Percentiles rank a stretch among this genome's conserved stretches.
These are phyloP conservation scores for Drosophila rellima DNA, from an alignment of 2,888 invertebrate genomes.

Conservation along the genomic window DNA sequence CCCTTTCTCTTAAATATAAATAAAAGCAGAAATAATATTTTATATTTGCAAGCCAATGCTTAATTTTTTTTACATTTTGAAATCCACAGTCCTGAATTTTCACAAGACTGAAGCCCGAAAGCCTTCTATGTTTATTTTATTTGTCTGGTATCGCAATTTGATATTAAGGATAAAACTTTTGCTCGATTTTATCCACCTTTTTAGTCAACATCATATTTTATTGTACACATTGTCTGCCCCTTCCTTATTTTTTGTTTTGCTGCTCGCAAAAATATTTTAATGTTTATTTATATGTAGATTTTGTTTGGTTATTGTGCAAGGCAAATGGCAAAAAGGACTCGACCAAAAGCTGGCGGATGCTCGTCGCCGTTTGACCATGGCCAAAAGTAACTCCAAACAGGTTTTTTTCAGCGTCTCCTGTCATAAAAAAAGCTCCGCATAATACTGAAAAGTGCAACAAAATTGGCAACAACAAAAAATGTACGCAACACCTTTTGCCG, in stretches of 20 bases:
- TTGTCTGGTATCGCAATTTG: slow-evolving; percentile 31
- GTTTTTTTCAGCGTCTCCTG: slow-evolving; percentile 45
- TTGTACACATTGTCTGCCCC: slow-evolving; percentile 5
- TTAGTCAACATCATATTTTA: slow-evolving; percentile 27
- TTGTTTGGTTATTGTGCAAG: slow-evolving; percentile 49
- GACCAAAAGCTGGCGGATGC: slow-evolving; percentile 63
- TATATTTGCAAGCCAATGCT: background rate
- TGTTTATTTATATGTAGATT: slow-evolving; percentile 84
- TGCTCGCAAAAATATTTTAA: slow-evolving; percentile 76
- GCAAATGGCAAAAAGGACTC: slow-evolving; percentile 60
- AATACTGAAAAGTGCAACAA: slow-evolving; percentile 49
- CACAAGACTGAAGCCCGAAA: background rate
- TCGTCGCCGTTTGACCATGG: slow-evolving; percentile 67
- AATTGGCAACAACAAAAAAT: slow-evolving; percentile 28
- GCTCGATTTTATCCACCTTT: slow-evolving; percentile 31
- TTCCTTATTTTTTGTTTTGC: slow-evolving; percentile 15
- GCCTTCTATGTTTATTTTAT: slow-evolving; percentile 10
- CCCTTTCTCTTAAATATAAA: slow-evolving; percentile 21
- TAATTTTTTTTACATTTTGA: background rate
- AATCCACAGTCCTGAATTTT: background rate
- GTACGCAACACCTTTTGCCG: slow-evolving; percentile 66
- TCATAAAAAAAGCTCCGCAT: slow-evolving; percentile 59
- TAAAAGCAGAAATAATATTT: background rate
- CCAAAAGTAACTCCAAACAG: slow-evolving; percentile 42
- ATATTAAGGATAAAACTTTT: slow-evolving; percentile 37